These are phyloP conservation scores for Orthonyx spaldingii DNA, from an alignment of 2,113 vertebrate species.

Conservation along the genomic window DNA sequence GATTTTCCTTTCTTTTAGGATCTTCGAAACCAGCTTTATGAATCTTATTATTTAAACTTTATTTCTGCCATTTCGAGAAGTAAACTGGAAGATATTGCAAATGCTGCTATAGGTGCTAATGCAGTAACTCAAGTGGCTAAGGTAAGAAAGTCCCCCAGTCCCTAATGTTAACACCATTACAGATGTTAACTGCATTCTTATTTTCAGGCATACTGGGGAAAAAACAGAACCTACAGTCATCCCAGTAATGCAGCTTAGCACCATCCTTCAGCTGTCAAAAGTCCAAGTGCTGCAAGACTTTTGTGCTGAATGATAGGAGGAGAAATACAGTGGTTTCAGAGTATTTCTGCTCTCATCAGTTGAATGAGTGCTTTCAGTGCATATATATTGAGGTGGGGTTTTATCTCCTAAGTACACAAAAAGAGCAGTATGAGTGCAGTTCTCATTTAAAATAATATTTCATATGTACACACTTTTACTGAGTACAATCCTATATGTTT, in stretches of 20 bases:
- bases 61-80: constrained; percentile 98
- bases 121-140: constrained; percentile 92
- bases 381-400: neutral
- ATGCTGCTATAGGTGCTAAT: constrained; percentile 89
- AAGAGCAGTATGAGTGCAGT: neutral
- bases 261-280: neutral
- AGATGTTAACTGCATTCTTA: neutral
- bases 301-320: neutral
- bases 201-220: neutral
- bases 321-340: neutral
- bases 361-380: neutral
- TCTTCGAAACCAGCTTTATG: constrained; percentile 93
- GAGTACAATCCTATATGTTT: neutral
- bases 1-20: constrained; percentile 75
- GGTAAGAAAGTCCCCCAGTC: constrained; percentile 69
- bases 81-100: constrained; percentile 97
- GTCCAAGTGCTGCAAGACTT: neutral
- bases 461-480: neutral
- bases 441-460: neutral
- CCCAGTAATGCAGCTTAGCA: neutral
- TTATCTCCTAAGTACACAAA: neutral
- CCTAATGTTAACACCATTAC: neutral
- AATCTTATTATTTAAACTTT: constrained; percentile 97
- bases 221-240: neutral
- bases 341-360: neutral